Base-by-base conservation (phyloP, 2,797 vertebrate species). In the Helarctos malayanus region DNA sequence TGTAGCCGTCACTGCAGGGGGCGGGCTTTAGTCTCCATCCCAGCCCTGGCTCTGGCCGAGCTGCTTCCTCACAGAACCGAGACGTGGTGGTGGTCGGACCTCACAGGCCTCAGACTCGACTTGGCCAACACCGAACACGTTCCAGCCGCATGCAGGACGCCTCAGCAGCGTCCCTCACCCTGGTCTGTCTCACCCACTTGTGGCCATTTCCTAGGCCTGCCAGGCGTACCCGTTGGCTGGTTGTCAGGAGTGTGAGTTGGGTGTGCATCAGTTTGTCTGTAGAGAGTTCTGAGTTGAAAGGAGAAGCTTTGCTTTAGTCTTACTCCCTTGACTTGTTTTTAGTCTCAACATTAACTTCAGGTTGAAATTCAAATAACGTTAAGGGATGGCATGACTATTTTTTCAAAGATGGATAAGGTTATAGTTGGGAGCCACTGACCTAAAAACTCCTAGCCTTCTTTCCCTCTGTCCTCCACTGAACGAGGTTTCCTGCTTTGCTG, bases 111-210 rank as follows among this genome's bases (percentile, higher is more conserved):
- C 65, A 38, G 29, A 18, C 19, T 41, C 12, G 32, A 27, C n/a
- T 10, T 4, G 59, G 45, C 18, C 10, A 19, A 0, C 25, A 14
- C 12, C 15, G 54, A 16, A 5, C 29, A 7, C 3, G 0, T 14
- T 18, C 35, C 23, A 13, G 71, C 57, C 0, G 21, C 68, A 13
- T 21, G 35, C 19, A 6, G 68, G 68, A 11, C 12, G 27, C 59
- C 27, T 61, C 59, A 63, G 61, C 61, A 63, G 68, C 0, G 0
- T 14, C 41, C 78, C 38, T n/a, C 23, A 61, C 14, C 45, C 3
- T 9, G 21, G 9, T 27, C 16, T 25, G 35, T n/a, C 32, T 35
- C n/a, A 21, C 19, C 38, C 19, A 2, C 9, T 12, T 47, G 23
- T 35, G 25, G 25, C 65, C 13, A 5, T 45, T 87, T 35, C 13